A percentile compares a stretch with the other conserved stretches of the same genome.
phyloP scores from a whole-genome alignment of 2,797 vertebrate species.

The Thaleichthys pacificus region DNA sequence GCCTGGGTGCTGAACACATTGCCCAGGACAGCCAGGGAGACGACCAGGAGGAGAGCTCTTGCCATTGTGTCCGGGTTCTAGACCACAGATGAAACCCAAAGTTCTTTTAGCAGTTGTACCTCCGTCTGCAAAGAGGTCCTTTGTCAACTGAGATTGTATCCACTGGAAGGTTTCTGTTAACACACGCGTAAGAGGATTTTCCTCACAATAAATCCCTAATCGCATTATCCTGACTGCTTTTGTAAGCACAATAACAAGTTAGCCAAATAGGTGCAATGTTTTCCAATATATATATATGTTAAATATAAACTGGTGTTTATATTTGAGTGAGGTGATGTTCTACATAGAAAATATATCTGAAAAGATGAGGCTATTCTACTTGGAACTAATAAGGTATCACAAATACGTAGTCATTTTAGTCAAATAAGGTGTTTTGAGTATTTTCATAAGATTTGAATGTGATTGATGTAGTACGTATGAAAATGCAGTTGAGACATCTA shows the following conservation, averaged over 20 bases:
- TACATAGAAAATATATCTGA: neutral
- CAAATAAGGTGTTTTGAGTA: neutral
- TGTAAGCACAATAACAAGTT: constrained; percentile 68
- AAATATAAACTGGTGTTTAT: constrained; percentile 25
- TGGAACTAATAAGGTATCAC: neutral
- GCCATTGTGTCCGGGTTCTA: constrained; percentile 62
- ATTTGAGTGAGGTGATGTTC: neutral
- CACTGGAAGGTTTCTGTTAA: constrained; percentile 68
- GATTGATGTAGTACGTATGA: neutral
- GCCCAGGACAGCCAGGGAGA: constrained; percentile 59
- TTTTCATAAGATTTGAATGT: too few relatives aligned
- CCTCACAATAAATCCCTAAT: constrained; percentile 86
- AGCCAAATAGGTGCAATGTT: constrained; percentile 51
- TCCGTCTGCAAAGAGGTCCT: constrained; percentile 53
- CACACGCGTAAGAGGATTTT: constrained; percentile 75
- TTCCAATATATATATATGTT: constrained; percentile 45
- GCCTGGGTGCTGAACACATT: constrained; percentile 46
- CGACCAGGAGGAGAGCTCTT: constrained; percentile 52
- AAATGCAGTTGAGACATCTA: neutral
- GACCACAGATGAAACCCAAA: constrained; percentile 15
- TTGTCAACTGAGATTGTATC: constrained; percentile 68
- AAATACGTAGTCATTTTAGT: neutral
- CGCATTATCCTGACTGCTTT: constrained; percentile 79
- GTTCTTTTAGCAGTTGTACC: constrained; percentile 37
- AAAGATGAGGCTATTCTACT: neutral